phyloP scores from a whole-genome alignment of 2,888 invertebrate genomes.

The Galerucella calmariensis region DNA sequence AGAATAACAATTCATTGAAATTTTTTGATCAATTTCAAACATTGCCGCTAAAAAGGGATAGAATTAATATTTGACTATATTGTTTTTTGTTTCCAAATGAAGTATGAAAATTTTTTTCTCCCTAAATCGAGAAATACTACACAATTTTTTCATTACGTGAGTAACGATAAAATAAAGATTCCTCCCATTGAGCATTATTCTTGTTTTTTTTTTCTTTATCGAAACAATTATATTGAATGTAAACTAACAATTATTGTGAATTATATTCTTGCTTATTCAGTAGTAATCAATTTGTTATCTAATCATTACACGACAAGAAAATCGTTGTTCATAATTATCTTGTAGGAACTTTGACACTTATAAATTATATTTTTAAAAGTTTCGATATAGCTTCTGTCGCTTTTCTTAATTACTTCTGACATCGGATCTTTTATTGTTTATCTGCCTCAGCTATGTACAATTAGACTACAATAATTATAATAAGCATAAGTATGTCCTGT shows the following conservation, averaged over 20 bases:
- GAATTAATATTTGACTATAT: too few relatives aligned
- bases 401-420: neutral
- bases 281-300: neutral
- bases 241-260: neutral
- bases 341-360: neutral
- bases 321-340: neutral
- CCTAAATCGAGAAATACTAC: too few relatives aligned
- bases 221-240: too few relatives aligned
- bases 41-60: too few relatives aligned
- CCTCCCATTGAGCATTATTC: too few relatives aligned
- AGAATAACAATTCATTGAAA: too few relatives aligned
- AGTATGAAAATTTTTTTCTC: too few relatives aligned
- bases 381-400: neutral
- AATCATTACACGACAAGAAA: neutral
- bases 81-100: too few relatives aligned
- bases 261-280: neutral
- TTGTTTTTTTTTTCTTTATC: too few relatives aligned
- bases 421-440: neutral
- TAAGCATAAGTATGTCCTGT: neutral
- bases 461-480: neutral
- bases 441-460: neutral
- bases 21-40: too few relatives aligned
- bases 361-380: neutral
- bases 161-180: too few relatives aligned
- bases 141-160: too few relatives aligned